A percentile compares a stretch with the other conserved stretches of the same genome.
Evolutionary conservation across 1,140 invertebrate genomes (phyloP).

Genomic region (Pseudomyrmex sp.): DNA sequence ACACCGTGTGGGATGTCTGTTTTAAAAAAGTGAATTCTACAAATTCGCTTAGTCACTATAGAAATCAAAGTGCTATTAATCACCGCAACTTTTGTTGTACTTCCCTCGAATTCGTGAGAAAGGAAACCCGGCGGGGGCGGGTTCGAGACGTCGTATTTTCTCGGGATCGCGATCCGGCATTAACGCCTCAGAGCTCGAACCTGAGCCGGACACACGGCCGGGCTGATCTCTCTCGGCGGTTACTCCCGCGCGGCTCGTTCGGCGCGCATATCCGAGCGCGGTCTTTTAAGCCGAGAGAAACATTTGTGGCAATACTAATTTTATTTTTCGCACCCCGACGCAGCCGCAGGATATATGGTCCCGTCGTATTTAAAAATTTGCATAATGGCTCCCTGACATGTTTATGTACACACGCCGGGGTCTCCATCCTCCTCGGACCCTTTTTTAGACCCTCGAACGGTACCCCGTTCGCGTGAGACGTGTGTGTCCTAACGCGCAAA

Average conservation of each 20-base stretch:
- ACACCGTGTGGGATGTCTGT: neutral
- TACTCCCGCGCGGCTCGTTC: constrained; percentile 39
- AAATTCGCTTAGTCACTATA: constrained; percentile 26
- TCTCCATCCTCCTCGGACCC: constrained; percentile 42
- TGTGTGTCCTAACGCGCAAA: constrained; percentile 66
- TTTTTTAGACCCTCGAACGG: constrained; percentile 11
- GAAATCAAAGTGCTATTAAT: constrained; percentile 4
- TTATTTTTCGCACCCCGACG: constrained; percentile 80
- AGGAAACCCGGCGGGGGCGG: neutral
- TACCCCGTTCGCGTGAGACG: neutral
- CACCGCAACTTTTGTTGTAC: neutral
- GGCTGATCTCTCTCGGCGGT: constrained; percentile 37
- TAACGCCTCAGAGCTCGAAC: constrained; percentile 32
- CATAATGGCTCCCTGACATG: constrained; percentile 83
- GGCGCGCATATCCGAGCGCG: constrained; percentile 23
- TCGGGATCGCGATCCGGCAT: constrained; percentile 38
- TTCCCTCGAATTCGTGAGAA: constrained; percentile 6
- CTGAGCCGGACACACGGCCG: constrained; percentile 38
- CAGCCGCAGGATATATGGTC: constrained; percentile 75
- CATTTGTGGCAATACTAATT: constrained; percentile 80
- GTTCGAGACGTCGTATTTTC: constrained; percentile 33
- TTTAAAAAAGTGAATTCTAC: constrained; percentile 29
- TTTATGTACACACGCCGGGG: constrained; percentile 80
- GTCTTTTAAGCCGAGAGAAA: constrained; percentile 74
- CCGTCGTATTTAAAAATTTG: constrained; percentile 84